A percentile compares a stretch with the other conserved stretches of the same genome.
Evolutionary conservation across 2,888 invertebrate species (phyloP).

Genomic region (Drosophila engyochracea): DNA sequence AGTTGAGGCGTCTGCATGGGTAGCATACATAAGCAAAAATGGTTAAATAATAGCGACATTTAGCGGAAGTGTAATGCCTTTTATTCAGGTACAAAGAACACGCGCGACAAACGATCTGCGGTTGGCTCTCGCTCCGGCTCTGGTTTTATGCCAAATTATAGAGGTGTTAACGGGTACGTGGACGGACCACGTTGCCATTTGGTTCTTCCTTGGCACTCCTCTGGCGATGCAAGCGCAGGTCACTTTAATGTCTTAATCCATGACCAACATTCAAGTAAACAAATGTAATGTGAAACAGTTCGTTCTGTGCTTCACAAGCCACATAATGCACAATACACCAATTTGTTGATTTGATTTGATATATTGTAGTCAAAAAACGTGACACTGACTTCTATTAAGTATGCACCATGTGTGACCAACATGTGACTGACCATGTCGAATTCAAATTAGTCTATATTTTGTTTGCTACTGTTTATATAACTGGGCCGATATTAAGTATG

Average conservation of each 20-base stretch:
- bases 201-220: not conserved
- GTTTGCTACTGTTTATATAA: not conserved
- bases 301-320: slow-evolving; percentile 14
- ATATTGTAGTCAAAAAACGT: slow-evolving; percentile 57
- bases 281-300: slow-evolving; percentile 7
- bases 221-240: not conserved
- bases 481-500: not conserved
- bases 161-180: slow-evolving; percentile 51
- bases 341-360: slow-evolving; percentile 38
- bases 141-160: slow-evolving; percentile 64
- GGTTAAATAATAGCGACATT: slow-evolving; percentile 79
- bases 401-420: slow-evolving; percentile 55
- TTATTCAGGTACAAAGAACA: slow-evolving; percentile 57
- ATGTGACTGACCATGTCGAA: slow-evolving; percentile 25
- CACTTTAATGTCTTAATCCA: slow-evolving; percentile 68
- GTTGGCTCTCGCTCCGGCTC: too few relatives aligned
- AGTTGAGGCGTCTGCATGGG: slow-evolving; percentile 38
- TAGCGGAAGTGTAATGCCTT: slow-evolving; percentile 72
- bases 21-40: slow-evolving; percentile 69
- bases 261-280: not conserved
- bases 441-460: not conserved
- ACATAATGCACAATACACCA: slow-evolving; percentile 42
- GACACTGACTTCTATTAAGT: slow-evolving; percentile 57
- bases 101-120: slow-evolving; percentile 74
- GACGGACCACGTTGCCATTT: slow-evolving; percentile 2